phyloP scores from a whole-genome alignment of 2,888 invertebrate species.

The Pristionchus entomophagus region DNA sequence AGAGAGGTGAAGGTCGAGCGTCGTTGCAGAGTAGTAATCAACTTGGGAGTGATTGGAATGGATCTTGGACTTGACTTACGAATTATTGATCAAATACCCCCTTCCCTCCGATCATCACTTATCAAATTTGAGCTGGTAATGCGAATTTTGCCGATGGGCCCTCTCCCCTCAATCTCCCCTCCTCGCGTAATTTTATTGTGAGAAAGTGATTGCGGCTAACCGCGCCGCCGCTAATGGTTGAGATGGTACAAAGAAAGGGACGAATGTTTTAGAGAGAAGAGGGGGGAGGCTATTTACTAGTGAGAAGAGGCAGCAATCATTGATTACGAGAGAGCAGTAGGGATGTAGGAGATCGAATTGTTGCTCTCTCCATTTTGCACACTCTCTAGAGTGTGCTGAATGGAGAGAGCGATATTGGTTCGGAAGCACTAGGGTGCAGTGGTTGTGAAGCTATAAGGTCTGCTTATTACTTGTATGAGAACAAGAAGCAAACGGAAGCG shows the following conservation, averaged over 20 bases:
- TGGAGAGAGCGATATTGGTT: too few relatives aligned
- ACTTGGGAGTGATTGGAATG: not conserved
- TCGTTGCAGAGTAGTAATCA: not conserved
- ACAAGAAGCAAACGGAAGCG: too few relatives aligned
- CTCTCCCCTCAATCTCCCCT: not conserved
- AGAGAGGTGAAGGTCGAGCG: constrained; percentile 14
- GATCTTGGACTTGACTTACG: not conserved
- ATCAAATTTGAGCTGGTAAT: not conserved
- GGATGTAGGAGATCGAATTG: too few relatives aligned
- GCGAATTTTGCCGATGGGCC: not conserved
- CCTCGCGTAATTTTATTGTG: constrained; percentile 32
- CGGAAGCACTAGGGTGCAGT: not conserved
- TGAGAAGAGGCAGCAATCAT: not conserved
- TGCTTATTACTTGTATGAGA: not conserved
- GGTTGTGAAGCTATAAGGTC: not conserved
- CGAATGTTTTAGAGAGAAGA: constrained; percentile 18
- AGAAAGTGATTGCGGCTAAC: not conserved
- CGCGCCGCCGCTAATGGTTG: constrained; percentile 1
- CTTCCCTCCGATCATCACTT: not conserved
- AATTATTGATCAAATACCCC: not conserved
- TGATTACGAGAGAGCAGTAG: not conserved
- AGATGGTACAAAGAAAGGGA: constrained; percentile 25
- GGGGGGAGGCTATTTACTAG: constrained; percentile 31
- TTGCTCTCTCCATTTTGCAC: too few relatives aligned
- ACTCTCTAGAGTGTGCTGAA: too few relatives aligned